A percentile compares a stretch with the other conserved stretches of the same genome.
These are phyloP conservation scores for Bellardia pandia DNA, from an alignment of 2,888 invertebrate genomes.

Conservation along the genomic window DNA sequence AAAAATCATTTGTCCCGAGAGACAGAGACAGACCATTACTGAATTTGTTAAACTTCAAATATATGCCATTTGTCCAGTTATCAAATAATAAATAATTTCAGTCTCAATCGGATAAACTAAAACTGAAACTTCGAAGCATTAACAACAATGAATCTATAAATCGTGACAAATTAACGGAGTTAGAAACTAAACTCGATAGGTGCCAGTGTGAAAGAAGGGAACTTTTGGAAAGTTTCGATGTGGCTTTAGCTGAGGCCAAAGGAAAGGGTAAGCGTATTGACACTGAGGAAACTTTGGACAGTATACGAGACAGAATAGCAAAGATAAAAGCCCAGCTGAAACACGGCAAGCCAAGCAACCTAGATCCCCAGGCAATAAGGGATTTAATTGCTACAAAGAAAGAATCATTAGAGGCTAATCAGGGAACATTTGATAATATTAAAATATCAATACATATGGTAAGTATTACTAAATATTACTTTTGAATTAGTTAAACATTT, in stretches of 20 bases:
- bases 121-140: conserved; percentile 75
- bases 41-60: too few relatives aligned
- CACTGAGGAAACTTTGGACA: conserved; percentile 82
- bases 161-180: conserved; percentile 69
- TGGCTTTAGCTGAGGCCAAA: conserved; percentile 71
- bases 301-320: conserved; percentile 82
- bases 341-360: conserved; percentile 77
- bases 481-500: neutral
- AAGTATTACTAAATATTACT: conserved; percentile 51
- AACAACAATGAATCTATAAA: conserved; percentile 65
- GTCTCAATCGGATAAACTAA: conserved; percentile 74
- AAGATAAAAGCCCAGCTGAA: conserved; percentile 79
- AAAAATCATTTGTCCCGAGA: too few relatives aligned
- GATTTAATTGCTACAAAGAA: conserved; percentile 84
- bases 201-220: conserved; percentile 69
- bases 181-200: conserved; percentile 61
- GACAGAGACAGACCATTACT: too few relatives aligned
- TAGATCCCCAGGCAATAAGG: conserved; percentile 77
- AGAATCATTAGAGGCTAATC: conserved; percentile 76
- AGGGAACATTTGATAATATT: conserved; percentile 73
- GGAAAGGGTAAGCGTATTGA: conserved; percentile 81
- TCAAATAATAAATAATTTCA: conserved; percentile 46
- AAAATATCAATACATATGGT: conserved; percentile 84
- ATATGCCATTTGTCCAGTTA: neutral
- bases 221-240: conserved; percentile 70